These are phyloP conservation scores for Dolichomitus sp. DNA, from an alignment of 2,888 invertebrate species.

Conservation along the genomic window DNA sequence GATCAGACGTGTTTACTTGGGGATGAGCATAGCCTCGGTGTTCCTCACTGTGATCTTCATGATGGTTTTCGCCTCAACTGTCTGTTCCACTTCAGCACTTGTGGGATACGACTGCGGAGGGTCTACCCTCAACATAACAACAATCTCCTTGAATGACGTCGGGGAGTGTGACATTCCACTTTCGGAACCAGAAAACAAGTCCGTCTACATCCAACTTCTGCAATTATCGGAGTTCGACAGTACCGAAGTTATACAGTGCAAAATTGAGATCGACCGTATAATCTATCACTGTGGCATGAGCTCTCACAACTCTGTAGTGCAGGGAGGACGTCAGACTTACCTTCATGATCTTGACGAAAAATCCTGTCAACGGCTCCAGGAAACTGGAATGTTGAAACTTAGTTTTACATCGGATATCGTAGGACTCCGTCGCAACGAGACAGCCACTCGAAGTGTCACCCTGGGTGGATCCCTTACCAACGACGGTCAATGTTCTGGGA, in stretches of 20 bases:
- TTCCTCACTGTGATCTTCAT: too few relatives aligned
- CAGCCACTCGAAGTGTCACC: conserved; percentile 34
- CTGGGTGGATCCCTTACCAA: conserved; percentile 9
- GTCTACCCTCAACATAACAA: too few relatives aligned
- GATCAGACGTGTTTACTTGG: too few relatives aligned
- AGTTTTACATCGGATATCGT: background rate
- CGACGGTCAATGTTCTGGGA: conserved; percentile 61
- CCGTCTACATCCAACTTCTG: conserved; percentile 25
- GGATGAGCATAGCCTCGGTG: too few relatives aligned
- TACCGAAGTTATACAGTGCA: conserved; percentile 5
- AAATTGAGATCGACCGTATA: background rate
- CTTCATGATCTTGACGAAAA: background rate
- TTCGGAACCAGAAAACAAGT: too few relatives aligned
- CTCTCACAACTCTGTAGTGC: background rate
- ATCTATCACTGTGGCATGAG: background rate
- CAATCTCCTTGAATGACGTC: too few relatives aligned
- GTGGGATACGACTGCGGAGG: too few relatives aligned
- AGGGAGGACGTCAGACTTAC: background rate
- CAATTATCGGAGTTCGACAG: conserved; percentile 17
- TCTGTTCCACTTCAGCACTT: too few relatives aligned
- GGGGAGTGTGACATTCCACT: too few relatives aligned
- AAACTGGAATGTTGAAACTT: conserved; percentile 11
- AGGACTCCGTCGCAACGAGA: background rate
- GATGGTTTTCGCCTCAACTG: too few relatives aligned
- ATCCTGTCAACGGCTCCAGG: background rate